Conservation (phyloP, 2,888 invertebrate genomes). For the Myopa tessellatipennis region DNA sequence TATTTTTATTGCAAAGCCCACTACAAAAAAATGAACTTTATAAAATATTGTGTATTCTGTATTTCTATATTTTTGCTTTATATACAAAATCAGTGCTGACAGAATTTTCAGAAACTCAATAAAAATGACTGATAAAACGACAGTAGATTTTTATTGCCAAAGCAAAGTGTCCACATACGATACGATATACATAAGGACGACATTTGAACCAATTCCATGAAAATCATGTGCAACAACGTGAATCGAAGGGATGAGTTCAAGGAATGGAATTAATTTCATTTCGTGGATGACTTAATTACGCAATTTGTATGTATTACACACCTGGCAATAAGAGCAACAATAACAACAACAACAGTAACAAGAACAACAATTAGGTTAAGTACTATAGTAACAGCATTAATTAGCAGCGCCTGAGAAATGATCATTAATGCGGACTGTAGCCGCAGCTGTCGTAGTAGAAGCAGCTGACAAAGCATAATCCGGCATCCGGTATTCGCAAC, state of each 20-base stretch:
- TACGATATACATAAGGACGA: background rate
- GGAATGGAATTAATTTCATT: constrained; percentile 49
- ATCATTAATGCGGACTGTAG: too few relatives aligned
- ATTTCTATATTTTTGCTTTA: too few relatives aligned
- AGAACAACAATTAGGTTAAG: background rate
- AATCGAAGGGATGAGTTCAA: constrained; percentile 6
- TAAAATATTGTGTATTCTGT: too few relatives aligned
- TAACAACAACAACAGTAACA: constrained; percentile 13
- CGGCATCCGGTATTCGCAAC: too few relatives aligned
- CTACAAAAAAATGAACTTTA: too few relatives aligned
- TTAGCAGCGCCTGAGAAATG: background rate
- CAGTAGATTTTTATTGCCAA: too few relatives aligned
- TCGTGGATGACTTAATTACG: constrained; percentile 50
- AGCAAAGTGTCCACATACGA: constrained; percentile 7
- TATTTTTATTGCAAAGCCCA: too few relatives aligned
- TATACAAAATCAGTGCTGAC: too few relatives aligned
- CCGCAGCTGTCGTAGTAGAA: too few relatives aligned
- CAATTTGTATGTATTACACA: constrained; percentile 43
- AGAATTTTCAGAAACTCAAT: too few relatives aligned
- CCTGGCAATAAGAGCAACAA: constrained; percentile 2
- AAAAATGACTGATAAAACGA: too few relatives aligned
- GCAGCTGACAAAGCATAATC: too few relatives aligned
- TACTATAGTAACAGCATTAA: background rate
- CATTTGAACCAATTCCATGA: background rate
- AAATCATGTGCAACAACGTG: background rate